These are phyloP conservation scores for Lepidurus packardi DNA, from an alignment of 1,140 invertebrate species.

Conservation along the genomic window DNA sequence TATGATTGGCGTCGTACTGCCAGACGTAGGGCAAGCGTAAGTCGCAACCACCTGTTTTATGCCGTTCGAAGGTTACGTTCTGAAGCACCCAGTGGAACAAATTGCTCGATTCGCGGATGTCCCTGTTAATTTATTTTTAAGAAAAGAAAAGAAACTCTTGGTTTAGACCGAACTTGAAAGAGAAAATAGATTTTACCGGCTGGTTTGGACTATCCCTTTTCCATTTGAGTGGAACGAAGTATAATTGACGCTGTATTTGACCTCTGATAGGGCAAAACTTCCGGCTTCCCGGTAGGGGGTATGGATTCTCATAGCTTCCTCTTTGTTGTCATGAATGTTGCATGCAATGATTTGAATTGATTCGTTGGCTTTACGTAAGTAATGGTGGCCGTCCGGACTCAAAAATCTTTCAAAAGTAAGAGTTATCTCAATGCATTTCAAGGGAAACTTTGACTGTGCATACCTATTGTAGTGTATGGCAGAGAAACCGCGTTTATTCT, in stretches of 20 bases:
- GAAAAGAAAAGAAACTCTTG: slow-evolving; percentile 20
- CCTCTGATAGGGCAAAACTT: slow-evolving; percentile 73
- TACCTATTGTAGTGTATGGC: slow-evolving; percentile 77
- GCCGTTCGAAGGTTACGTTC: slow-evolving; percentile 80
- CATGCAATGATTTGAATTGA: slow-evolving; percentile 70
- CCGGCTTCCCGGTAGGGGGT: slow-evolving; percentile 78
- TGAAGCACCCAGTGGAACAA: slow-evolving; percentile 87
- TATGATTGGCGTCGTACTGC: slow-evolving; percentile 91
- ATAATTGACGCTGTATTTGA: slow-evolving; percentile 76
- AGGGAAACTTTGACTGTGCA: slow-evolving; percentile 34
- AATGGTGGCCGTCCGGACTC: slow-evolving; percentile 75
- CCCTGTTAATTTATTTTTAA: slow-evolving; percentile 49
- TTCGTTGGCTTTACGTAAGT: slow-evolving; percentile 79
- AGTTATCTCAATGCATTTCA: neutral
- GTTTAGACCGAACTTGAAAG: neutral
- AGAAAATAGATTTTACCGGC: slow-evolving; percentile 45
- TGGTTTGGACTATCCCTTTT: slow-evolving; percentile 75
- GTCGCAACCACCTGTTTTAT: slow-evolving; percentile 74
- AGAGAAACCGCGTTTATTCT: slow-evolving; percentile 73
- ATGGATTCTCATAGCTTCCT: slow-evolving; percentile 72
- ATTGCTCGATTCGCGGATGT: slow-evolving; percentile 86
- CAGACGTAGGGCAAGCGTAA: slow-evolving; percentile 84
- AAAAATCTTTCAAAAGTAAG: slow-evolving; percentile 53
- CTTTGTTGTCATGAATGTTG: slow-evolving; percentile 69
- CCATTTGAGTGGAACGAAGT: slow-evolving; percentile 77